phyloP scores from a whole-genome alignment of 2,113 vertebrate genomes.

The Garra rufa region DNA sequence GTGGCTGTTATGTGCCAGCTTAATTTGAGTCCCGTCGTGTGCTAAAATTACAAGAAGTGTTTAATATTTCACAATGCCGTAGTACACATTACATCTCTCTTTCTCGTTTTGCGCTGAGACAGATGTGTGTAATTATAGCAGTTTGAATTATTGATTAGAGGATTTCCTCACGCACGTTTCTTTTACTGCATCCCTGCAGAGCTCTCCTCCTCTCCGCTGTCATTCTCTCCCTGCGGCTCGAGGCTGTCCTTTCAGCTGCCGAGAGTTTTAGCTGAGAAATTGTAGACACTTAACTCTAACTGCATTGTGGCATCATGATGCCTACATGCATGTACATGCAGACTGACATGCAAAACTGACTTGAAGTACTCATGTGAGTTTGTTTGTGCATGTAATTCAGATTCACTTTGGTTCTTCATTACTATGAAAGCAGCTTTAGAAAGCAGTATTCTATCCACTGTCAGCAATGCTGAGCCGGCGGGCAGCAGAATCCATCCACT shows the following conservation, averaged over 20 bases:
- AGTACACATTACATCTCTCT: background rate
- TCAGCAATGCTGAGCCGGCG: conserved; percentile 27
- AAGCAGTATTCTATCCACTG: conserved; percentile 33
- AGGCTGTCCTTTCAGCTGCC: conserved; percentile 1
- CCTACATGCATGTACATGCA: background rate
- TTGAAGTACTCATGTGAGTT: background rate
- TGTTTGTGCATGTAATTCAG: conserved; percentile 4
- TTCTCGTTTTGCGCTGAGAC: conserved; percentile 22
- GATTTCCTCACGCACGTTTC: conserved; percentile 54
- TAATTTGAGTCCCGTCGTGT: background rate
- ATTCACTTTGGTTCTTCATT: conserved; percentile 34
- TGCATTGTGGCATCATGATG: conserved; percentile 5
- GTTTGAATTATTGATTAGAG: conserved; percentile 59
- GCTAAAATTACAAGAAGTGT: background rate
- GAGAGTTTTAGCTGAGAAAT: background rate
- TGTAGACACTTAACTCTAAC: background rate
- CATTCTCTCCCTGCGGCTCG: conserved; percentile 5
- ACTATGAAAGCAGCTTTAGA: conserved; percentile 50
- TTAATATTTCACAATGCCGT: conserved; percentile 25
- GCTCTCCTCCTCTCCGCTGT: conserved; percentile 39
- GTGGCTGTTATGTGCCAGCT: background rate
- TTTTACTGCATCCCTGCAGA: conserved; percentile 37
- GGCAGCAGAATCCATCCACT: conserved; percentile 27
- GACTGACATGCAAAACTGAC: background rate
- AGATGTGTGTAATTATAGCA: conserved; percentile 55